Percentiles rank a stretch among this genome's conserved stretches.
These are phyloP conservation scores for Batillaria attramentaria DNA, from an alignment of 1,140 invertebrate genomes.

Conservation along the genomic window DNA sequence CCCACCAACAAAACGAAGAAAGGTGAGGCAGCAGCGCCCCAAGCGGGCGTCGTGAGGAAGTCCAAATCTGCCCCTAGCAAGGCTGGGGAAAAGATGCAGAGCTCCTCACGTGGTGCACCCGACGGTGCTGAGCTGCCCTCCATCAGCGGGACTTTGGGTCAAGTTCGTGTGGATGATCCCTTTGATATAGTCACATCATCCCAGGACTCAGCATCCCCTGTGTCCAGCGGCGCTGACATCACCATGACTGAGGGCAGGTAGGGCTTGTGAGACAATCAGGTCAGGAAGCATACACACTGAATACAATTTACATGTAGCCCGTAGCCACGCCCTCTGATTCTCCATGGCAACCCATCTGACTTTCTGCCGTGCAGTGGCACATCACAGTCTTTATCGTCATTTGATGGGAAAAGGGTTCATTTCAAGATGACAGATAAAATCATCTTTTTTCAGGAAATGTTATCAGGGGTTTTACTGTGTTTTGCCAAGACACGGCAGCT, in stretches of 20 bases:
- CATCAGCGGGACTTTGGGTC: not conserved
- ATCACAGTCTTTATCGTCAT: not conserved
- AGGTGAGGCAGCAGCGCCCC: not conserved
- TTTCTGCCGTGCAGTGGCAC: not conserved
- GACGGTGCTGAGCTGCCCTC: not conserved
- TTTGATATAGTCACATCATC: not conserved
- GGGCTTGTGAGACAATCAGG: not conserved
- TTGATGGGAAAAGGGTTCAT: not conserved
- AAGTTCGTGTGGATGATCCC: not conserved
- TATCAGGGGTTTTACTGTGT: not conserved
- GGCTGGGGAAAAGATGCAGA: too few species aligned
- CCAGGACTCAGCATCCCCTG: not conserved
- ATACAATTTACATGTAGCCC: too few species aligned
- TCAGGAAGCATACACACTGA: too few species aligned
- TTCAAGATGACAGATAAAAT: not conserved
- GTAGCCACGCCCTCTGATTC: too few species aligned
- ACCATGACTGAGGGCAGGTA: constrained; percentile 8
- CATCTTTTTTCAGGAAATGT: not conserved
- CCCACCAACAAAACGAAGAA: not conserved
- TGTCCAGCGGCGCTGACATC: not conserved
- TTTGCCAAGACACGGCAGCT: not conserved
- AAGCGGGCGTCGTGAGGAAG: not conserved
- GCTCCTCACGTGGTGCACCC: not conserved
- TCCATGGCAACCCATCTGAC: not conserved
- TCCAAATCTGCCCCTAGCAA: not conserved